A percentile compares a stretch with the other conserved stretches of the same genome.
These are phyloP conservation scores for Onthophagus sagittarius DNA, from an alignment of 2,888 invertebrate species.

Conservation along the genomic window DNA sequence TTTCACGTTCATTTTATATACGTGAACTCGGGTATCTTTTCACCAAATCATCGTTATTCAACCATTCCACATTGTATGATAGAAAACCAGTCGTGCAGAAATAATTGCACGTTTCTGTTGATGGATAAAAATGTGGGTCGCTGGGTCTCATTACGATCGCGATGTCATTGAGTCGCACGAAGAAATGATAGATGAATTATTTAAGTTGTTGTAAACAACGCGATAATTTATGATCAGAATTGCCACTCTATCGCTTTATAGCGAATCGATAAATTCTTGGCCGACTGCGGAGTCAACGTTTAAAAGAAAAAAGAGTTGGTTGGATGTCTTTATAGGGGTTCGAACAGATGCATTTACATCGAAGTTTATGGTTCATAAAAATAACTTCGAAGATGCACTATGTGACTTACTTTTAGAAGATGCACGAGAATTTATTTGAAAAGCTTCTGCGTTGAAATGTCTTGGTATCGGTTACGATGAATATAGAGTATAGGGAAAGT, in stretches of 20 bases:
- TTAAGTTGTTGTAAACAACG: not conserved
- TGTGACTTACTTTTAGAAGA: not conserved
- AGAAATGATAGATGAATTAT: not conserved
- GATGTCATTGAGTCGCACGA: not conserved
- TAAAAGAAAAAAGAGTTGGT: not conserved
- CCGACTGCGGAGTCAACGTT: too few species aligned
- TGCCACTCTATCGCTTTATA: not conserved
- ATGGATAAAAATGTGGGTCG: not conserved
- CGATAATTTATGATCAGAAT: too few species aligned
- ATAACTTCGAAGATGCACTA: not conserved
- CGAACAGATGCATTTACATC: not conserved
- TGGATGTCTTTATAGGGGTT: not conserved
- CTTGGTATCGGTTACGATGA: too few species aligned
- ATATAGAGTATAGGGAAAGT: too few species aligned
- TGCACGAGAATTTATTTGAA: not conserved
- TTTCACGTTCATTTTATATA: not conserved
- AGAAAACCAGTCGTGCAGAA: not conserved
- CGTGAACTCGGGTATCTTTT: not conserved
- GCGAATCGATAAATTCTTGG: not conserved
- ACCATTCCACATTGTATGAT: not conserved
- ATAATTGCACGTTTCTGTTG: not conserved
- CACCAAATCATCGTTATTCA: not conserved
- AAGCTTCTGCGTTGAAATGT: not conserved
- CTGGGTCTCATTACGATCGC: not conserved
- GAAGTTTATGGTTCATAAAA: not conserved